Base-by-base conservation (phyloP, 1,140 invertebrate species). In the Papilio aristodemus region DNA sequence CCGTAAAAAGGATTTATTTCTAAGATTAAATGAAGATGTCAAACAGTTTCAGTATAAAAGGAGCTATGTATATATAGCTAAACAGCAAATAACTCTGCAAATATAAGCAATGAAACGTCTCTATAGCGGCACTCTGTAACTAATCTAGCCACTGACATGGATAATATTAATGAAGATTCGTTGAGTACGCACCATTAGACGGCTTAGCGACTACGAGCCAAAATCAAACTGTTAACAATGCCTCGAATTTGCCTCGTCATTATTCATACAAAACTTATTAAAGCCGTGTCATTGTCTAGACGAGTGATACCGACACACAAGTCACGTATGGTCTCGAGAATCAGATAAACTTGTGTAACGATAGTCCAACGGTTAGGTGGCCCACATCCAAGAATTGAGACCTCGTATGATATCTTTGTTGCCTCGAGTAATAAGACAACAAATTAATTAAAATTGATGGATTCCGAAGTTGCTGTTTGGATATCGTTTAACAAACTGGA, bases 141-240 rank as follows among this genome's bases (percentile, higher is more conserved):
- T 68, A 77, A 72, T 73, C 66, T 70, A 71, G 63, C 71, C 67
- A 41, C 37, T 69, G 72, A 72, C 73, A 72, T 73, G 63, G 69
- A 70, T 57, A 71, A 73, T 77, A 78, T 82, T 74, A 78, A 80
- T 73, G 75, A 79, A 68, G 57, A 54, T n/a, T 11, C 36, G 22
- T 54, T 71, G 19, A 54, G 46, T 54, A 10, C 19, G 19, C 46
- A 25, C 46, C 46, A 54, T 54, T 54, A 54, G 46, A 17, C 46
- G 46, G 46, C 46, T 54, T 54, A 54, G 19, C 22, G 19, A 19
- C 17, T 54, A 54, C 46, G 46, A 54, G 46, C 46, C 46, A 54
- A 32, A n/a, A 54, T 19, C 46, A 54, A 54, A 54, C 22, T 54
- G 46, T 54, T 54, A 54, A 54, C 46, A 54, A 54, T 54, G 46